Base-by-base conservation (phyloP, 2,888 invertebrate species). In the Sturmia bella region DNA sequence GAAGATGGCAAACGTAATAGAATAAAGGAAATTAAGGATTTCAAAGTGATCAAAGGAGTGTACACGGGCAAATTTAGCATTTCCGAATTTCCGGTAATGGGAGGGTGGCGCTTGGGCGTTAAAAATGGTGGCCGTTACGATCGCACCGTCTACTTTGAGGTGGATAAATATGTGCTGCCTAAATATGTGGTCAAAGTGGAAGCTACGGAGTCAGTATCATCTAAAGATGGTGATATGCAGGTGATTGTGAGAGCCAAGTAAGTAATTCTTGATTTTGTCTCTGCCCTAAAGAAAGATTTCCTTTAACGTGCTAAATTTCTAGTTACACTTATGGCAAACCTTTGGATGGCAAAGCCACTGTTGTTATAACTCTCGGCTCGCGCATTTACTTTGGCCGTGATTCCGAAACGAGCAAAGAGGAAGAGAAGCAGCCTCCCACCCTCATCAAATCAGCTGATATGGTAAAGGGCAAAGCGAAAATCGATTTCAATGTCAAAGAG, bases 161-260 rank as follows among this genome's bases (percentile, higher is more conserved):
- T 98, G 12, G 97, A 96, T 12, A 96, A 97, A 90, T 98, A 97
- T 88, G 95, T 98, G 63, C 91, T 97, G 84, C 99, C 99, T 0
- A 98, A 97, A 89, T 99, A 98, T 91, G 94, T 97, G 86, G 95
- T 99, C 81, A 93, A 94, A 54, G 94, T 99, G 84, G 94, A 95
- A 83, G 93, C 96, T 43, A 96, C 97, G 0, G 93, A 95, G 69
- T 96, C 96, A 88, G 94, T 95, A 4, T 95, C 97, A 0, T 96
- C 97, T 88, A 94, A 94, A 84, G 96, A 97, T 78, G 95, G 95
- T 48, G 94, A 94, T 84, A 93, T 98, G 79, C 93, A 93, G 7
- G 95, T 96, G 15, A 95, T 95, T 27, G 93, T 98, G 7, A 86
- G 86, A 56, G 87, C 90, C 7, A 88, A 87, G 89, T 89, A 85